phyloP scores from a whole-genome alignment of 2,113 vertebrate genomes.

The Microcebus murinus region DNA sequence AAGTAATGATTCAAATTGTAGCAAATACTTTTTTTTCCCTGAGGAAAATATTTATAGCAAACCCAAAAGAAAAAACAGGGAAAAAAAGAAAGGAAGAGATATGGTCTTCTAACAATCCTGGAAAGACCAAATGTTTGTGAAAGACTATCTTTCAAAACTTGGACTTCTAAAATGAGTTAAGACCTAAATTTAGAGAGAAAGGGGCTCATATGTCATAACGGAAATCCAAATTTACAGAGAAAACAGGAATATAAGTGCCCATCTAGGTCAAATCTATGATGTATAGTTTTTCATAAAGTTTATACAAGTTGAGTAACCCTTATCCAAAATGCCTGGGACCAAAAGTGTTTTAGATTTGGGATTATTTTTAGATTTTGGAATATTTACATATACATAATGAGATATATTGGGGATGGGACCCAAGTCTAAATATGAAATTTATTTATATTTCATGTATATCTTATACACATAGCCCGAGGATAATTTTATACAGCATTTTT shows the following conservation, averaged over 20 bases:
- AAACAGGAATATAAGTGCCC: background rate
- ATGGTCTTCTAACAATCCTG: background rate
- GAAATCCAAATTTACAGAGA: slow-evolving; percentile 3
- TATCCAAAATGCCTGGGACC: background rate
- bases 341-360: background rate
- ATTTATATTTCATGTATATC: background rate
- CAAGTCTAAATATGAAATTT: background rate
- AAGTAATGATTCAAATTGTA: slow-evolving; percentile 10
- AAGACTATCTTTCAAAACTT: background rate
- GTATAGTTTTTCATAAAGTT: background rate
- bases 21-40: background rate
- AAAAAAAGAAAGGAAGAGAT: background rate
- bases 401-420: background rate
- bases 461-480: background rate
- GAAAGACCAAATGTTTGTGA: background rate
- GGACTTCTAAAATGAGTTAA: background rate
- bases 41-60: slow-evolving; percentile 14
- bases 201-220: background rate
- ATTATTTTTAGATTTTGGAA: background rate
- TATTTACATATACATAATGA: background rate
- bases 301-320: background rate
- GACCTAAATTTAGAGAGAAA: background rate
- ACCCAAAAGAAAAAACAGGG: background rate
- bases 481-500: background rate
- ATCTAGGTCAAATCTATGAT: background rate